Evolutionary conservation across 2,797 vertebrate genomes (phyloP).

Genomic region (Coregonus suidteri): DNA sequence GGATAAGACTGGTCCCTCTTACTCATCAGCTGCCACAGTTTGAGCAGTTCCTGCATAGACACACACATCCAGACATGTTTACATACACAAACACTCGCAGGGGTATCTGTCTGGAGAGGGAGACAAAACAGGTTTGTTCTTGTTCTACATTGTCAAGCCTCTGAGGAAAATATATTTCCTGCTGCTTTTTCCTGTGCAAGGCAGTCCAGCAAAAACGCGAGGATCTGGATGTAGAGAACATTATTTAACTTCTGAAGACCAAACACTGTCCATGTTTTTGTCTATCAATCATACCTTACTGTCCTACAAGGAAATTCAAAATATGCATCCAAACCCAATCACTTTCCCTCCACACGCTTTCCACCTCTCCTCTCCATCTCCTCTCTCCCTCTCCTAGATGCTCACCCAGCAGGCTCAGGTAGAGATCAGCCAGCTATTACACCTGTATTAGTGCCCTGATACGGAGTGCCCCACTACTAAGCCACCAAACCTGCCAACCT

Average conservation of each 20-base stretch:
- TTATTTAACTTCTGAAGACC: no score
- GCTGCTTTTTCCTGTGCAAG: background rate
- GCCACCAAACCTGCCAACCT: constrained; percentile 6
- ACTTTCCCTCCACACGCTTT: background rate
- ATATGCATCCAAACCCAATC: background rate
- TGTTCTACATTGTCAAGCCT: constrained; percentile 29
- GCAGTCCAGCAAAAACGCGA: background rate
- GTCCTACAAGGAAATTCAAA: background rate
- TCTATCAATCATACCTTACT: no score
- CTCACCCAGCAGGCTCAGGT: background rate
- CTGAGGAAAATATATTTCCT: constrained; percentile 9
- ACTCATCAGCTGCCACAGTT: constrained; percentile 63
- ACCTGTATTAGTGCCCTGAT: constrained; percentile 10
- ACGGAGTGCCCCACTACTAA: background rate
- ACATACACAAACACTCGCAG: constrained; percentile 48
- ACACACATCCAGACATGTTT: constrained; percentile 39
- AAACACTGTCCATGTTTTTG: no score
- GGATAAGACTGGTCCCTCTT: constrained; percentile 90
- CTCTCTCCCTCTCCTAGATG: background rate
- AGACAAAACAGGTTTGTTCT: constrained; percentile 29
- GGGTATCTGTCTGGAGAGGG: constrained; percentile 34
- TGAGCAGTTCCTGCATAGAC: constrained; percentile 65
- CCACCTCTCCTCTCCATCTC: background rate
- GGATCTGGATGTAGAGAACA: no score
- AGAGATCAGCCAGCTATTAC: constrained; percentile 1